Evolutionary conservation across 2,888 invertebrate genomes (phyloP).

Genomic region (Caenorhabditis sp.): DNA sequence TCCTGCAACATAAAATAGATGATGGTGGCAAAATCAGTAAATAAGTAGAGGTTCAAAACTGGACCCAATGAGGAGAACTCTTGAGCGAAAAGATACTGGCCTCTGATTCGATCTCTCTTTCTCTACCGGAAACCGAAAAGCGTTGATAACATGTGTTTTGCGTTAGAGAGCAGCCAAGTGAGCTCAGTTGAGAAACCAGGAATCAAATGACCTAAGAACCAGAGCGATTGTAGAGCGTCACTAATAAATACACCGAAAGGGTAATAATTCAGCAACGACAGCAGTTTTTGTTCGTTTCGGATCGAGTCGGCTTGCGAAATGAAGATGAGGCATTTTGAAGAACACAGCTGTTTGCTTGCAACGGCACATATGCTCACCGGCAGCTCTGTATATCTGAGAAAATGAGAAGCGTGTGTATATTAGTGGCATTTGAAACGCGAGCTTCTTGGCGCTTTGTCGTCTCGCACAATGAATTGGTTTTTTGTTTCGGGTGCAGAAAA

Average conservation of each 20-base stretch:
- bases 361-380: slow-evolving; percentile 60
- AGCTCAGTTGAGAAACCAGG: slow-evolving; percentile 17
- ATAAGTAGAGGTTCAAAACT: slow-evolving; percentile 22
- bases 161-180: slow-evolving; percentile 28
- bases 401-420: slow-evolving; percentile 63
- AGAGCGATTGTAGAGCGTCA: slow-evolving; percentile 5
- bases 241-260: slow-evolving; percentile 42
- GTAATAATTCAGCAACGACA: slow-evolving; percentile 50
- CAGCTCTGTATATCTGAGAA: slow-evolving; percentile 53
- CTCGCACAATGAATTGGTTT: slow-evolving; percentile 40
- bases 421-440: slow-evolving; percentile 54
- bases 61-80: slow-evolving; percentile 4
- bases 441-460: slow-evolving; percentile 37
- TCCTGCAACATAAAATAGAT: slow-evolving; percentile 36
- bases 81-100: not conserved
- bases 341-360: slow-evolving; percentile 61
- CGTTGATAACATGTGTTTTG: slow-evolving; percentile 55
- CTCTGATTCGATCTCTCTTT: slow-evolving; percentile 22
- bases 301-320: slow-evolving; percentile 39
- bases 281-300: slow-evolving; percentile 49
- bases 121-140: slow-evolving; percentile 23
- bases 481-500: slow-evolving; percentile 5
- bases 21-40: slow-evolving; percentile 24
- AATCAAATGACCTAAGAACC: slow-evolving; percentile 47
- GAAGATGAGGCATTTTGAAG: slow-evolving; percentile 56